Base-by-base conservation (phyloP, 2,888 invertebrate species). In the Andrena camellia region DNA sequence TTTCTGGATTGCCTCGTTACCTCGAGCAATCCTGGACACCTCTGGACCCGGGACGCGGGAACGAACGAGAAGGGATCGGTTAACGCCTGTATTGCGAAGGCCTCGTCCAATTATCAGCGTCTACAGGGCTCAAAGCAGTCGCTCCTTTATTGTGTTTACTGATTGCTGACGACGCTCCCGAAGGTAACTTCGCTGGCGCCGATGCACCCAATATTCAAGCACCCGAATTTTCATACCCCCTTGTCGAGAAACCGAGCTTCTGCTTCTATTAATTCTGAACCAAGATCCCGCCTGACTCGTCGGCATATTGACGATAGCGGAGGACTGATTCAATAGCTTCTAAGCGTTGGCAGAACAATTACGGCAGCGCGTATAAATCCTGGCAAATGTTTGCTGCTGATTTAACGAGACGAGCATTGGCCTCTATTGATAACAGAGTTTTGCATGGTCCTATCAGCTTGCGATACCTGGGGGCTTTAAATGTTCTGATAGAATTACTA, bases 1-100 rank as follows among this genome's bases (percentile, higher is more conserved):
- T 86, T 88, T 82, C 88, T 82, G 84, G 88, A 89, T 89, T 88
- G 87, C 86, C 88, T 88, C 89, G 86, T 88, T 88, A 89, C 85
- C 81, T 79, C 83, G 77, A 85, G 83, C 86, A 84, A 89, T 88
- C 83, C 83, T 79, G 84, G 80, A 87, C 87, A 89, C 84, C 84
- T 87, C 83, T 81, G 84, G 77, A 48, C 78, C 69, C 64, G 59
- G 50, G 63, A 69, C 74, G 73, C 70, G 66, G 60, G 67, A 54
- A 73, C 57, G 68, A 76, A 64, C 77, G 63, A 71, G 78, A 57
- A 60, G 73, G 81, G 71, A 78, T 78, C 68, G 86, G 80, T 84
- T 75, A 78, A 81, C 87, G 76, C 81, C 75, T 81, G 82, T 82
- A 83, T 84, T 81, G 85, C 79, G 70, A 86, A 77, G 84, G 86